A percentile compares a stretch with the other conserved stretches of the same genome.
Conservation (phyloP, 2,888 invertebrate genomes). For the Morpho achilles region DNA sequence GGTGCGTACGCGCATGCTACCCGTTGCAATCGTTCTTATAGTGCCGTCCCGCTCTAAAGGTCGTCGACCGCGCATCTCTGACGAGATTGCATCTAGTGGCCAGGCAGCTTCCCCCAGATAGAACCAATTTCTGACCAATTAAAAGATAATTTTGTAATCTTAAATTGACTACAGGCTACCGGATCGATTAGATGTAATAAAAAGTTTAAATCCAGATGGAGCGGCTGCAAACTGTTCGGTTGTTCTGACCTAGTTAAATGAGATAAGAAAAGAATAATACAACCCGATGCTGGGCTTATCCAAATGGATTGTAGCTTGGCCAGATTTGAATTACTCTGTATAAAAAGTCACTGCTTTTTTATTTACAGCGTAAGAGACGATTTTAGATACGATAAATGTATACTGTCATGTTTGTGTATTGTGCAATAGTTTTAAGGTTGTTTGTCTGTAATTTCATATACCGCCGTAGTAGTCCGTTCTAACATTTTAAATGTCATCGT, state of each 20-base stretch:
- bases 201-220: conserved; percentile 1
- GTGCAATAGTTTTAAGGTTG: too few relatives aligned
- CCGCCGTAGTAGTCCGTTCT: too few relatives aligned
- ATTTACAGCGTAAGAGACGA: conserved; percentile 57
- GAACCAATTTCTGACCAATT: conserved; percentile 70
- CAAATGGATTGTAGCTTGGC: not conserved
- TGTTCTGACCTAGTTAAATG: conserved; percentile 46
- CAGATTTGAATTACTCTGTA: conserved; percentile 2
- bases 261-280: conserved; percentile 59
- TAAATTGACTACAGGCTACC: conserved; percentile 24
- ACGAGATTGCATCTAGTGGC: conserved; percentile 76
- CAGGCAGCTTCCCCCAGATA: conserved; percentile 72
- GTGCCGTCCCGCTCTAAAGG: conserved; percentile 56
- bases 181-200: conserved; percentile 7
- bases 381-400: too few relatives aligned
- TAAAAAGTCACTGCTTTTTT: conserved; percentile 47
- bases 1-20: conserved; percentile 74
- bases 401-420: too few relatives aligned
- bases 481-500: too few relatives aligned
- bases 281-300: conserved; percentile 29
- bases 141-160: conserved; percentile 55
- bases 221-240: conserved; percentile 41
- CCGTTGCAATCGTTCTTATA: conserved; percentile 52
- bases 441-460: too few relatives aligned
- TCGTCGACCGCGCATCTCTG: conserved; percentile 73